phyloP scores from a whole-genome alignment of 2,113 vertebrate species.

The Neolamprologus falcicula region DNA sequence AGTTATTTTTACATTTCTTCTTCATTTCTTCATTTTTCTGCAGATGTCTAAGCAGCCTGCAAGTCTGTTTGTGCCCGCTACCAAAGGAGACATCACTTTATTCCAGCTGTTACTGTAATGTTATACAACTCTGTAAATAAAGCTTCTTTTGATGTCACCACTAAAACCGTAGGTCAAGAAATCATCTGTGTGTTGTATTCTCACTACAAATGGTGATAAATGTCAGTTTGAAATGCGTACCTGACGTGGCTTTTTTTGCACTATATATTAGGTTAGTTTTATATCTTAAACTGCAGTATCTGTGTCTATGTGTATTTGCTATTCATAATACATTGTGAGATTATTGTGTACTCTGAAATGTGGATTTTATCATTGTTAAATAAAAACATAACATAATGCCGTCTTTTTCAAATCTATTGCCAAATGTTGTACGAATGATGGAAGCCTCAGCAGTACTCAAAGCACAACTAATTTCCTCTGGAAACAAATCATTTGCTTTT shows the following conservation, averaged over 20 bases:
- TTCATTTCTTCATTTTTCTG: not conserved
- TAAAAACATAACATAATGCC: not conserved
- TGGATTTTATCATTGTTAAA: not conserved
- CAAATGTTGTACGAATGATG: not conserved
- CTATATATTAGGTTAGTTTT: not conserved
- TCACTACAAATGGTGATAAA: not conserved
- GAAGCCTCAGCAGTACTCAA: not conserved
- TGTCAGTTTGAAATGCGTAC: not conserved
- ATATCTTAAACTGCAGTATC: not conserved
- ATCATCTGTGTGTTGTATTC: not conserved
- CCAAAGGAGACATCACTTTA: not conserved
- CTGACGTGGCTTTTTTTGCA: not conserved
- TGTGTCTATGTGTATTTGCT: not conserved
- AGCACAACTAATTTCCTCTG: not conserved
- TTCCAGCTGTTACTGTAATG: slow-evolving; percentile 1
- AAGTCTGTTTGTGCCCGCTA: not conserved
- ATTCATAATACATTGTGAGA: not conserved
- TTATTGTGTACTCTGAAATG: not conserved
- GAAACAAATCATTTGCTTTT: not conserved
- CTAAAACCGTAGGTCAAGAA: not conserved
- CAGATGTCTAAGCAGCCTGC: not conserved
- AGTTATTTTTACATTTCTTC: not conserved
- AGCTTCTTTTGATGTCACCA: not conserved
- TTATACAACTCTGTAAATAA: slow-evolving; percentile 31
- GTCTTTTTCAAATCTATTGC: not conserved